These are phyloP conservation scores for Lasiurus borealis DNA, from an alignment of 2,113 vertebrate genomes.

Conservation along the genomic window DNA sequence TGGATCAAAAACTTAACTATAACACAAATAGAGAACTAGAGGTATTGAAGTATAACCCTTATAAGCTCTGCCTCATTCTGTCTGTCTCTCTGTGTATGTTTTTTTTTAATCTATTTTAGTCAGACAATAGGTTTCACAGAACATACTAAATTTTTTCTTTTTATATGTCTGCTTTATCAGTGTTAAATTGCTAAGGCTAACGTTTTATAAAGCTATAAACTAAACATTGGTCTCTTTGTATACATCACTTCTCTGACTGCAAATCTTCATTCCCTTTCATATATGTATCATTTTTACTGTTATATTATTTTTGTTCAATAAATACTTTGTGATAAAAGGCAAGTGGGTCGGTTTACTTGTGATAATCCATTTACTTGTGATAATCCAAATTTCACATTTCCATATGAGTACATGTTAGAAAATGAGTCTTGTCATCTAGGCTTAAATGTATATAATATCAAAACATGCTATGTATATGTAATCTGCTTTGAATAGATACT, in stretches of 20 bases:
- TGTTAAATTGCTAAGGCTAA: constrained; percentile 51
- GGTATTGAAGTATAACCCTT: constrained; percentile 26
- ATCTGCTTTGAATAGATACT: not conserved
- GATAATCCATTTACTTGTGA: not conserved
- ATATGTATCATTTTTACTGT: constrained; percentile 74
- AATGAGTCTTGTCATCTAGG: not conserved
- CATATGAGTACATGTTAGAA: not conserved
- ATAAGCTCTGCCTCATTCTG: not conserved
- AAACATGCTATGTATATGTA: not conserved
- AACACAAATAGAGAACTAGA: constrained; percentile 31
- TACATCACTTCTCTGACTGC: constrained; percentile 64
- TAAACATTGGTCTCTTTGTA: constrained; percentile 62
- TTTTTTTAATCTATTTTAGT: constrained; percentile 50
- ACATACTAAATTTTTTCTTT: not conserved
- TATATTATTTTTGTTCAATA: constrained; percentile 81
- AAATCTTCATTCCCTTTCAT: constrained; percentile 69
- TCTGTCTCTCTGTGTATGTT: not conserved
- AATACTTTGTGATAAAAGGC: constrained; percentile 78
- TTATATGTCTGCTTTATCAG: constrained; percentile 54
- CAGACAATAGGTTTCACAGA: constrained; percentile 59
- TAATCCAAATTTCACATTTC: constrained; percentile 18
- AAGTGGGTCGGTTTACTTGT: constrained; percentile 47
- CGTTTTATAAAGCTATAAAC: constrained; percentile 55
- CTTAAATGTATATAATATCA: not conserved
- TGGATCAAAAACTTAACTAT: not conserved